Evolutionary conservation across 2,888 invertebrate species (phyloP).

Genomic region (Drosophila pegasa): DNA sequence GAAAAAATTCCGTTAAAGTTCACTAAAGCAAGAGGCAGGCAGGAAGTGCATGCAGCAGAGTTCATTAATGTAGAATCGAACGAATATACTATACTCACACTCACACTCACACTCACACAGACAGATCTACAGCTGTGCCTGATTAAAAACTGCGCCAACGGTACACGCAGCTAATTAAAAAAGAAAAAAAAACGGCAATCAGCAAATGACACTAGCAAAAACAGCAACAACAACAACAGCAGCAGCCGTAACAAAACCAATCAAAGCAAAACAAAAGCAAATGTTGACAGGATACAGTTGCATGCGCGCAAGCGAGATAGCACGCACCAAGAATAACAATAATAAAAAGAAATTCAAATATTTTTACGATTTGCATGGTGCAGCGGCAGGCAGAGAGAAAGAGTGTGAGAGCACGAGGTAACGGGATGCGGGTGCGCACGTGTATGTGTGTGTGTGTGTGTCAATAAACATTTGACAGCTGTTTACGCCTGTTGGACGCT

Average conservation of each 20-base stretch:
- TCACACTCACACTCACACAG: no score
- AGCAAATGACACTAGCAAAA: constrained; percentile 47
- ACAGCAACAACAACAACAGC: constrained; percentile 8
- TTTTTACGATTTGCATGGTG: constrained; percentile 38
- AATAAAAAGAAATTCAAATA: constrained; percentile 9
- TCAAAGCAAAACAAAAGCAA: constrained; percentile 27
- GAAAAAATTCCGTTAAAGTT: background rate
- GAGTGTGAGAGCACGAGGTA: background rate
- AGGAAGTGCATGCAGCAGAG: constrained; percentile 36
- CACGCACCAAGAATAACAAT: constrained; percentile 1
- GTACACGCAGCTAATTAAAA: constrained; percentile 49
- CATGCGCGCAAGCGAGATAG: constrained; percentile 20
- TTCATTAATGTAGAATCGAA: constrained; percentile 8
- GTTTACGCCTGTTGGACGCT: constrained; percentile 77
- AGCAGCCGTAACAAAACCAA: constrained; percentile 23
- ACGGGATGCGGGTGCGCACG: constrained; percentile 12
- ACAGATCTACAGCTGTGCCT: constrained; percentile 13
- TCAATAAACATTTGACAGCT: constrained; percentile 73
- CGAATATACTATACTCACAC: background rate
- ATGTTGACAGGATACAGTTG: constrained; percentile 43
- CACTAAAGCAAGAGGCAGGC: constrained; percentile 12
- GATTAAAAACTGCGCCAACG: constrained; percentile 33
- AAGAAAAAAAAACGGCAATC: constrained; percentile 51
- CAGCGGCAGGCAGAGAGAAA: background rate
- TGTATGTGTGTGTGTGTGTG: constrained; percentile 31